Evolutionary conservation across 2,113 vertebrate species (phyloP), one percentile per base, ranked within the genome.

Genomic region (Saccopteryx bilineata): DNA sequence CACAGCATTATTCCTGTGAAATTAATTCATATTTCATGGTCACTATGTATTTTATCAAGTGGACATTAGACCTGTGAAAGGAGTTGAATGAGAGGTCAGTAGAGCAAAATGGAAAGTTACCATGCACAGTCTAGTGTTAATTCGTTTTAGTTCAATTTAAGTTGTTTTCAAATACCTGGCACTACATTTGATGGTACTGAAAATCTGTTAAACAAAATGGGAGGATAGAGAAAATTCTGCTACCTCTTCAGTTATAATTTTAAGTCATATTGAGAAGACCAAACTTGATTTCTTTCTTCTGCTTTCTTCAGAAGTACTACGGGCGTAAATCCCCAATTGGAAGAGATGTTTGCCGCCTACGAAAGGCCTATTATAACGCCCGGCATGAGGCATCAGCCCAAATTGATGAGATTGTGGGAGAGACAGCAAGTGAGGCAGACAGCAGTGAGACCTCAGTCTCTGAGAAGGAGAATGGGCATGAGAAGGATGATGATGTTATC

Each of bases 401-500:
- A 94, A 99, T 99, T 5, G 99, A 99, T 28, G 99, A 99, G 98
- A 99, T 99, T 4, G 99, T 99, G 94, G 99, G 99, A 0, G 99
- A 99, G 97, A 99, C 99, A 0, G 99, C 98, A 0, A 99, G 99
- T 13, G 99, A 99, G 91, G 99, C 99, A 0, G 99, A 99, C 99
- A 99, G 99, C 99, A 99, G 99, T 0, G 99, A 99, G 96, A 98
- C 98, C 0, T 99, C 99, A 0, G 98, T 98, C 88, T 99, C 98
- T 0, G 98, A 99, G 23, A 99, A 99, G 61, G 99, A 99, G 54
- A 98, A 76, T 0, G 98, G 98, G 4, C 98, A 98, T 61, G 99
- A 98, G 96, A 99, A 97, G 98, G 99, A 98, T 4, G 99, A 99
- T 18, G 99, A 99, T 6, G 97, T 99, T 58, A 99, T 99, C 98